Evolutionary conservation across 2,797 vertebrate species (phyloP).

Genomic region (Hafferia zeledoni): DNA sequence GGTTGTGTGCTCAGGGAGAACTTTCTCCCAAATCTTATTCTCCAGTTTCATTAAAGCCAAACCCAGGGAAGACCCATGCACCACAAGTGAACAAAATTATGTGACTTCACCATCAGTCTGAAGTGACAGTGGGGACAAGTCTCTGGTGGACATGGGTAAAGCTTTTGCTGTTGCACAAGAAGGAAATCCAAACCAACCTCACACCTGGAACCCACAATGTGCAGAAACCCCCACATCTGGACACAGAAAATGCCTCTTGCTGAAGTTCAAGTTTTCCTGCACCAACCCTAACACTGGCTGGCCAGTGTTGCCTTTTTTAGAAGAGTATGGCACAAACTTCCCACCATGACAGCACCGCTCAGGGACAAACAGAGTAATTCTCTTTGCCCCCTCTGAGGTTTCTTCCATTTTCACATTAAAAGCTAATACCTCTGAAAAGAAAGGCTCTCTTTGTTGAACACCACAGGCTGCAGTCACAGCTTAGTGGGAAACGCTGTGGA

Average conservation of each 20-base stretch:
- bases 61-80: neutral
- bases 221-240: neutral
- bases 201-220: neutral
- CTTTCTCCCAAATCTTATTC: neutral
- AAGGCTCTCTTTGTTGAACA: conserved; percentile 36
- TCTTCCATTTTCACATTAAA: conserved; percentile 56
- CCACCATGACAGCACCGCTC: neutral
- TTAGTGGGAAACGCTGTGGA: neutral
- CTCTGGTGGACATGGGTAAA: neutral
- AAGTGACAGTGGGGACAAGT: neutral
- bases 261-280: conserved; percentile 1
- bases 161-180: neutral
- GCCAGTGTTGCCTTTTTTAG: conserved; percentile 55
- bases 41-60: conserved; percentile 5
- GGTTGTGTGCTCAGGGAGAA: neutral
- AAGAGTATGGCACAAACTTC: conserved; percentile 58
- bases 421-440: conserved; percentile 55
- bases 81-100: neutral
- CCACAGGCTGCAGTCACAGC: conserved; percentile 17
- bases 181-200: neutral
- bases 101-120: neutral
- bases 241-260: neutral
- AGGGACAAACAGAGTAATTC: conserved; percentile 1
- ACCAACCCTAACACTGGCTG: conserved; percentile 57
- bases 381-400: conserved; percentile 12